These are phyloP conservation scores for Phyto melanocephala DNA, from an alignment of 2,888 invertebrate species.

Conservation along the genomic window DNA sequence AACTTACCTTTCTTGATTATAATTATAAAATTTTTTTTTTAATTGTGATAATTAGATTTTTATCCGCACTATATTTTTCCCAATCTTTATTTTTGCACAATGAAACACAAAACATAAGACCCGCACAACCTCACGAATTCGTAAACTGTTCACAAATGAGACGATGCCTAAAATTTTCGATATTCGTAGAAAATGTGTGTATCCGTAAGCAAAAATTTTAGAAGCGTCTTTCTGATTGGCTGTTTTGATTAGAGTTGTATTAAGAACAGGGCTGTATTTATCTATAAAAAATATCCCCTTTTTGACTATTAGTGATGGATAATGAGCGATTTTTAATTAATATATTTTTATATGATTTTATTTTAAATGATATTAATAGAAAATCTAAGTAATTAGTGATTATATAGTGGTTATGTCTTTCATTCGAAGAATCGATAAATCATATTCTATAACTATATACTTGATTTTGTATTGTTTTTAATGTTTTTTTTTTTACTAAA, in stretches of 20 bases:
- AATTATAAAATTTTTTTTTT: neutral
- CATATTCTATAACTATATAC: too few species aligned
- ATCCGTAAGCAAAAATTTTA: constrained; percentile 66
- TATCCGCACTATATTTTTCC: constrained; percentile 9
- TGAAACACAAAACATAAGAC: neutral
- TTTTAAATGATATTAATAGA: too few species aligned
- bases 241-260: constrained; percentile 33
- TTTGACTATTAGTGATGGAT: too few species aligned
- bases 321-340: too few species aligned
- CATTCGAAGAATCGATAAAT: too few species aligned
- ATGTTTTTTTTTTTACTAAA: too few species aligned
- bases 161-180: constrained; percentile 66
- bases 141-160: constrained; percentile 61
- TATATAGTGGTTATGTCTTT: too few species aligned
- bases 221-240: constrained; percentile 67
- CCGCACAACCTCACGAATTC: constrained; percentile 38
- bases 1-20: neutral
- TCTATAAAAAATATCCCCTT: neutral
- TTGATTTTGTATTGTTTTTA: too few species aligned
- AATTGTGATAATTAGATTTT: neutral
- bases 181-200: constrained; percentile 62
- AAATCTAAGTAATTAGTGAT: too few species aligned
- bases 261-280: constrained; percentile 7
- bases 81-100: constrained; percentile 1
- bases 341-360: too few species aligned